These are phyloP conservation scores for Monopterus albus DNA, from an alignment of 2,113 vertebrate species.

Conservation along the genomic window DNA sequence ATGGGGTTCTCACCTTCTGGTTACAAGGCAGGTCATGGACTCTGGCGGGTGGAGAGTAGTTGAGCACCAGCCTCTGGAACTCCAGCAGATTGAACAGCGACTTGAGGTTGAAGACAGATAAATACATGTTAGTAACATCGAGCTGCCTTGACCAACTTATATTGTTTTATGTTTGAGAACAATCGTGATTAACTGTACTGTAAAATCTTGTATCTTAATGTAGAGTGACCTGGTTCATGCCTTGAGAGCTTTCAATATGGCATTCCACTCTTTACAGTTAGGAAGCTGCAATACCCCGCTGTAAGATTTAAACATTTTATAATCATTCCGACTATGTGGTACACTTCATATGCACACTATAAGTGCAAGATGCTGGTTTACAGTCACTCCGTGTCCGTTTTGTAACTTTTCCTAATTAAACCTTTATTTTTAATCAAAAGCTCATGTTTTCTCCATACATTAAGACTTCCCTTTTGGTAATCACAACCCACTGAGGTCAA, in stretches of 20 bases:
- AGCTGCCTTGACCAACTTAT: too few species aligned
- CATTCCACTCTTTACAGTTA: neutral
- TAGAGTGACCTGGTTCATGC: too few species aligned
- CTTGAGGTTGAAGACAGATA: slow-evolving; percentile 46
- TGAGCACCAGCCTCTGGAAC: slow-evolving; percentile 96
- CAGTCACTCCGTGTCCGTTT: neutral
- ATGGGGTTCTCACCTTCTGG: slow-evolving; percentile 89
- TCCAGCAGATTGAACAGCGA: slow-evolving; percentile 88
- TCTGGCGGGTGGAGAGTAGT: slow-evolving; percentile 91
- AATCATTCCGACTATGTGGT: neutral
- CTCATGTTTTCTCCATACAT: neutral
- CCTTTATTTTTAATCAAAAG: neutral
- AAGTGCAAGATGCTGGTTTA: neutral
- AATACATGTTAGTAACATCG: neutral
- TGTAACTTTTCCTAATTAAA: neutral
- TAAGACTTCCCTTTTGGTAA: neutral
- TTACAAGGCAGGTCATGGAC: slow-evolving; percentile 94
- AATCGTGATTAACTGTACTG: neutral
- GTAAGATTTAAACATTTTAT: neutral
- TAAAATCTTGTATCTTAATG: neutral
- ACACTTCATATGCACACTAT: neutral
- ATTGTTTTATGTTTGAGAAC: neutral
- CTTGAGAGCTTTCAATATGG: neutral
- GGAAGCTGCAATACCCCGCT: neutral
- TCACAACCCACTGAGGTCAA: neutral